Percentiles rank a stretch among this genome's conserved stretches.
Evolutionary conservation across 1,140 invertebrate species (phyloP).

Genomic region (Battus philenor): DNA sequence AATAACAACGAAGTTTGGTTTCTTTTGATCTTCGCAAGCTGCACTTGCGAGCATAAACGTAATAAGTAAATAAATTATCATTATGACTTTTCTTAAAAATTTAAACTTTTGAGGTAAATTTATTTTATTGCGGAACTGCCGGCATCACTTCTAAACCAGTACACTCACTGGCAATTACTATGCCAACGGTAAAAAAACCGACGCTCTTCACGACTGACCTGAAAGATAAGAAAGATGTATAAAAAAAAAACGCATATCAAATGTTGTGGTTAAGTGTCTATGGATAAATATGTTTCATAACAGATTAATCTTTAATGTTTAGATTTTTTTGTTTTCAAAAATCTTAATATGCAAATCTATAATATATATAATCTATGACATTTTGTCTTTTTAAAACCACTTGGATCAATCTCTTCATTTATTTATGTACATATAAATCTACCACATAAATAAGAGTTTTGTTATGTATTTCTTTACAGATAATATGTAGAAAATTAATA

Average conservation of each 20-base stretch:
- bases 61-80: constrained; percentile 57
- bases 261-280: constrained; percentile 4
- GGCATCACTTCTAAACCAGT: constrained; percentile 80
- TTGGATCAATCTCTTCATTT: too few species aligned
- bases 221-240: constrained; percentile 48
- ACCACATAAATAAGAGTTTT: too few species aligned
- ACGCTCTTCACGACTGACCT: constrained; percentile 84
- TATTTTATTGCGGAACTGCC: constrained; percentile 61
- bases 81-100: constrained; percentile 29
- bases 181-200: constrained; percentile 80
- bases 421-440: too few species aligned
- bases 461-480: too few species aligned
- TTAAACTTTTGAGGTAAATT: constrained; percentile 9
- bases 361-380: background rate
- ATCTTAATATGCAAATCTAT: too few species aligned
- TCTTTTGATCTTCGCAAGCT: constrained; percentile 32
- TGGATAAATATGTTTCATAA: constrained; percentile 3
- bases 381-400: too few species aligned
- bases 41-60: constrained; percentile 27
- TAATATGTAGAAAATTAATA: too few species aligned
- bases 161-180: constrained; percentile 82
- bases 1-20: constrained; percentile 87
- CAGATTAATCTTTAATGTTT: too few species aligned
- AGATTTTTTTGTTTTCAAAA: too few species aligned
- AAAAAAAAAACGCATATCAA: constrained; percentile 16